Evolutionary conservation across 2,888 invertebrate genomes (phyloP).

Genomic region (Drosophila falleni): DNA sequence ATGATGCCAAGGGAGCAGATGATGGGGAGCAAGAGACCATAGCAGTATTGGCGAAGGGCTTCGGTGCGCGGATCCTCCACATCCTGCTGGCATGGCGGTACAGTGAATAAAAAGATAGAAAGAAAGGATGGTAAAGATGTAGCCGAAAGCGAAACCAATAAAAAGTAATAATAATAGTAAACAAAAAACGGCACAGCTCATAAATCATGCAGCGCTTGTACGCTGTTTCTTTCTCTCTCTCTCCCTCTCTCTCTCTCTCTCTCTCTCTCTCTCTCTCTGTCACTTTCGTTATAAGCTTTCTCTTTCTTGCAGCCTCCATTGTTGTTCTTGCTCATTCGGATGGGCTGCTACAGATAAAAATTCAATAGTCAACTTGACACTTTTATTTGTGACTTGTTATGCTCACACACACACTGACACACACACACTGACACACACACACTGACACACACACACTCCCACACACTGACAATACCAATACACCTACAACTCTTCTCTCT

Average conservation of each 20-base stretch:
- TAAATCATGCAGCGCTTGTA: constrained; percentile 64
- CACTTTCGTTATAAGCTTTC: not conserved
- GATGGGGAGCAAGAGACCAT: constrained; percentile 89
- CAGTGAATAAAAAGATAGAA: not conserved
- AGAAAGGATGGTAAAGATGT: constrained; percentile 14
- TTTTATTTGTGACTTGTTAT: constrained; percentile 75
- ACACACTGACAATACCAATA: not conserved
- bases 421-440: not conserved
- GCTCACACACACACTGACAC: constrained; percentile 35
- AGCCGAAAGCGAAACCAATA: constrained; percentile 40
- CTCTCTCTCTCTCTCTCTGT: not conserved
- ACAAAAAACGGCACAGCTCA: constrained; percentile 52
- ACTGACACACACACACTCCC: constrained; percentile 4
- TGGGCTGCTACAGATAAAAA: constrained; percentile 71
- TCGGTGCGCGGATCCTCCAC: constrained; percentile 88
- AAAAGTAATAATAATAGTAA: constrained; percentile 52
- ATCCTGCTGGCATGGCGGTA: constrained; percentile 58
- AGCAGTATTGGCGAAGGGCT: constrained; percentile 87
- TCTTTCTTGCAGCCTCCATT: constrained; percentile 4
- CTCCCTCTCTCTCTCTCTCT: not conserved
- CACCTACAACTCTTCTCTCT: constrained; percentile 6
- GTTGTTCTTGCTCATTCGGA: constrained; percentile 43
- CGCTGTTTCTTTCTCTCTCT: not conserved
- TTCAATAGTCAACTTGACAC: constrained; percentile 82
- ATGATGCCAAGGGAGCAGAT: constrained; percentile 91